Evolutionary conservation across 2,113 vertebrate species (phyloP).

Genomic region (Bujurquina vittata): DNA sequence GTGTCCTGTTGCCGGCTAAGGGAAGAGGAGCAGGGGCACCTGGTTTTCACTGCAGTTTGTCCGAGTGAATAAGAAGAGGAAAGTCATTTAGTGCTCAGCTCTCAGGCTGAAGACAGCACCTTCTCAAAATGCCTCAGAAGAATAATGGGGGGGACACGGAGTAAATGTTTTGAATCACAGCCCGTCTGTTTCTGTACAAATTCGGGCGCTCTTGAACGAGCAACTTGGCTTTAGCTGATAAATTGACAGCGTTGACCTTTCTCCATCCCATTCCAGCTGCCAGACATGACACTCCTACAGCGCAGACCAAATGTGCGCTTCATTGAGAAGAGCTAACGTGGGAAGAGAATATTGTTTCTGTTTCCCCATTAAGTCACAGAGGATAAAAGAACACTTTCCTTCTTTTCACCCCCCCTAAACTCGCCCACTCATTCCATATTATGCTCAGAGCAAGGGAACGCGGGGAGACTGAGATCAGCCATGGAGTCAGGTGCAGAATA

Average conservation of each 20-base stretch:
- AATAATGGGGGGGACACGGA: conserved; percentile 50
- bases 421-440: conserved; percentile 58
- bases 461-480: conserved; percentile 61
- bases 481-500: conserved; percentile 62
- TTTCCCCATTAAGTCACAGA: conserved; percentile 62
- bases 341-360: conserved; percentile 66
- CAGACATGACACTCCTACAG: conserved; percentile 38
- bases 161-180: conserved; percentile 23
- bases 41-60: not conserved
- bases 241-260: conserved; percentile 71
- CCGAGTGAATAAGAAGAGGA: not conserved
- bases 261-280: conserved; percentile 54
- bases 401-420: conserved; percentile 38
- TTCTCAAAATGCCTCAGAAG: conserved; percentile 19
- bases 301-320: conserved; percentile 55
- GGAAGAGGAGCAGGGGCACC: not conserved
- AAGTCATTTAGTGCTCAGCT: not conserved
- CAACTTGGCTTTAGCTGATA: conserved; percentile 50
- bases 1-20: not conserved
- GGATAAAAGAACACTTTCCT: conserved; percentile 63
- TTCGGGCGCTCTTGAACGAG: conserved; percentile 28
- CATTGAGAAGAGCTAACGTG: conserved; percentile 60
- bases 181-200: conserved; percentile 37
- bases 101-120: not conserved
- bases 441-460: conserved; percentile 57